A percentile compares a stretch with the other conserved stretches of the same genome.
Evolutionary conservation across 2,888 invertebrate genomes (phyloP).

Genomic region (Atrina japonica): DNA sequence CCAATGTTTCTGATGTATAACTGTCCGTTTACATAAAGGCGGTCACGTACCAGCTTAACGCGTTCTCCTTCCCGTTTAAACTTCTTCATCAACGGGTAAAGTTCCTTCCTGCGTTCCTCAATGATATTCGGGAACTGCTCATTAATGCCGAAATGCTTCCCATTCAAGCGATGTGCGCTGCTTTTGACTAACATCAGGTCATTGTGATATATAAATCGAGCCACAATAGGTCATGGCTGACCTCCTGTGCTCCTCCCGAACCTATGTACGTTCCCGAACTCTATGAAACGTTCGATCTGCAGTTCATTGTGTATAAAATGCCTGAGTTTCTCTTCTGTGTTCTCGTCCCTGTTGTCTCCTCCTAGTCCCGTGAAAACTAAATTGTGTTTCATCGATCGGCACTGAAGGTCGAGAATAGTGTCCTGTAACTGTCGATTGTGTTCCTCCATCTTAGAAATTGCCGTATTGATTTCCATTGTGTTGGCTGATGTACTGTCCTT

Average conservation of each 20-base stretch:
- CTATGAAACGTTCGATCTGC: not conserved
- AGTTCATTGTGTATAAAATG: not conserved
- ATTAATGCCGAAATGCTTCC: too few species aligned
- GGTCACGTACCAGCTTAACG: too few species aligned
- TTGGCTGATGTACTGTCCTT: not conserved
- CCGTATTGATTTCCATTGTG: not conserved
- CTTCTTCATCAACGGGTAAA: too few species aligned
- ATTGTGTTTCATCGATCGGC: not conserved
- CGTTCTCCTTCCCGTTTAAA: too few species aligned
- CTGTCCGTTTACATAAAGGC: constrained; percentile 1
- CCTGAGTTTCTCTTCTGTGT: not conserved
- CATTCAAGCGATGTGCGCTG: not conserved
- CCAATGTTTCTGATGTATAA: not conserved
- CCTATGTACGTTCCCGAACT: not conserved
- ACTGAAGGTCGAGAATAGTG: constrained; percentile 1
- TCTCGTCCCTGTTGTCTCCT: not conserved
- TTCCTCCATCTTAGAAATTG: not conserved
- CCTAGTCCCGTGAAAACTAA: not conserved
- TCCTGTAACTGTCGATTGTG: constrained; percentile 1
- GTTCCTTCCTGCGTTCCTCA: too few species aligned
- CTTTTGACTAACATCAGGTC: not conserved
- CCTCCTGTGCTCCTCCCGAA: not conserved
- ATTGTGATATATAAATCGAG: not conserved
- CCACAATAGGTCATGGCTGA: not conserved
- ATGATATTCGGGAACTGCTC: too few species aligned